Base-by-base conservation (phyloP, 2,888 invertebrate species). In the Magallana nippona region DNA sequence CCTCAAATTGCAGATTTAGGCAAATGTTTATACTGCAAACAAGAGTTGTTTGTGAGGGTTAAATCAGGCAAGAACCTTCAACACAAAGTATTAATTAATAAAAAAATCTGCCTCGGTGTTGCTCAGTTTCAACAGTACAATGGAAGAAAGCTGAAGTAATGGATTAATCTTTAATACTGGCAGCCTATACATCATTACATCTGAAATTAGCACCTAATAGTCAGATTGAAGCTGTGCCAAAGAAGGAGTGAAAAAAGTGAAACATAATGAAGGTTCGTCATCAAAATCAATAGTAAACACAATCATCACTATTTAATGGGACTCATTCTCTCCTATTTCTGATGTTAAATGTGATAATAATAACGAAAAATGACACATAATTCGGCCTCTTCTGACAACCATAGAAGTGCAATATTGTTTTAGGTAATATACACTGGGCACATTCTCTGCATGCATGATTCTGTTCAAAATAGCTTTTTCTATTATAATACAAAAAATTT, bases 221-320 rank as follows among this genome's bases (percentile, higher is more conserved):
- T 27, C 22, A 22, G 27, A 71, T 32, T 5, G 71, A 71, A 71
- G 71, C 71, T 71, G 71, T 71, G 27, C 27, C 71, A 15, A 10
- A 27, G 71, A 71, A 71, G 27, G 2, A 13, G 27, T 27, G 15
- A 22, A 71, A 71, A 71, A 22, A 27, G 27, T 27, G 32, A 10
- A 19, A 32, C 15, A 71, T 22, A 15, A 27, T 71, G 27, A 27
- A 71, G 71, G 32, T 27, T 13, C 22, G 22, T 71, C 27, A 32
- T 71, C 22, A 71, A 71, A 71, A 71, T 71, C 71, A 71, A 71
- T 71, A 71, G 15, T 32, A 71, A 71, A 27, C 71, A 71, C 71
- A 71, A 71, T 71, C 27, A 71, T 71, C 71, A 11, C 71, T 13
- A 71, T 71, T 13, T 71, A 71, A 71, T 22, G 27, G 71, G 15